These are phyloP conservation scores for Sceloporus undulatus DNA, from an alignment of 2,113 vertebrate species.

Conservation along the genomic window DNA sequence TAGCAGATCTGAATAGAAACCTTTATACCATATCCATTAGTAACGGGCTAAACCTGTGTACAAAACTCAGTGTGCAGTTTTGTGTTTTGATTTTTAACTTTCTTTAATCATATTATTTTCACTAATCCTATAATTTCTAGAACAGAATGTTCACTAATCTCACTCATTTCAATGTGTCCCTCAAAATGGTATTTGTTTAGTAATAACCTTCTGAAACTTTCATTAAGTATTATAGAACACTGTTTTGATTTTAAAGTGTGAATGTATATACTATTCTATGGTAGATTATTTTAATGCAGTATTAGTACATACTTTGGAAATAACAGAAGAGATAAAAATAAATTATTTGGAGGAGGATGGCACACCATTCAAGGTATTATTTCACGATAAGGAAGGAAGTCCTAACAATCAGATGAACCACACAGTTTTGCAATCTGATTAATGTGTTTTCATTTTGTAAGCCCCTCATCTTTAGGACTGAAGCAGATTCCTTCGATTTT, in stretches of 20 bases:
- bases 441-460: too few relatives aligned
- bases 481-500: too few relatives aligned
- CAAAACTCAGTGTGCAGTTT: slow-evolving; percentile 32
- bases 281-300: neutral
- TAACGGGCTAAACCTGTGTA: slow-evolving; percentile 6
- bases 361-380: neutral
- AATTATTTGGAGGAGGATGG: neutral
- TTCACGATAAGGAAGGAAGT: too few relatives aligned
- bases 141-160: neutral
- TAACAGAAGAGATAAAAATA: neutral
- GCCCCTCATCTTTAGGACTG: too few relatives aligned
- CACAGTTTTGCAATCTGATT: too few relatives aligned
- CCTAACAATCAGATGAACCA: neutral
- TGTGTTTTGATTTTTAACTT: slow-evolving; percentile 29
- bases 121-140: slow-evolving; percentile 22
- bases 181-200: slow-evolving; percentile 4
- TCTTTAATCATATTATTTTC: slow-evolving; percentile 23
- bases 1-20: neutral
- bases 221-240: slow-evolving; percentile 13
- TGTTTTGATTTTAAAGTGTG: neutral
- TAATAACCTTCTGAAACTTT: slow-evolving; percentile 38
- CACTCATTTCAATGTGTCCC: neutral
- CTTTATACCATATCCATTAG: neutral
- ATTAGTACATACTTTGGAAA: neutral
- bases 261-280: neutral